phyloP scores from a whole-genome alignment of 2,888 invertebrate genomes.

The Ormyrus pomaceus region DNA sequence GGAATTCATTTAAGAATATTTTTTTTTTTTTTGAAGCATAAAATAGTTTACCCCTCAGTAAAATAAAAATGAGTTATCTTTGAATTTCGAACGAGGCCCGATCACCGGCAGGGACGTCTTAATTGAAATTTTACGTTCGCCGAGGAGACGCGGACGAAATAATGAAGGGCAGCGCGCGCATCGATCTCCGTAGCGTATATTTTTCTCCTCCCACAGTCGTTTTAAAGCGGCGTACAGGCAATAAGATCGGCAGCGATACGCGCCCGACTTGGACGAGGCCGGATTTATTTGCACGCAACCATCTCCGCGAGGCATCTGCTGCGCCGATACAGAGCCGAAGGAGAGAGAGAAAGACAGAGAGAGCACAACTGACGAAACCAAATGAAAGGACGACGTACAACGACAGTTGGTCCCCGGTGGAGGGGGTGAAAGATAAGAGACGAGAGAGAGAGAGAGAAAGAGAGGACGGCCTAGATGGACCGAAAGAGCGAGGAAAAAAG shows the following conservation, averaged over 20 bases:
- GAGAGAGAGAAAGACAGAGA: neutral
- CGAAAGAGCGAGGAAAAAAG: neutral
- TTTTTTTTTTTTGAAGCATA: too few relatives aligned
- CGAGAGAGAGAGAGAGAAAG: slow-evolving; percentile 37
- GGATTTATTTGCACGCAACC: slow-evolving; percentile 2
- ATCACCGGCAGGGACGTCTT: neutral
- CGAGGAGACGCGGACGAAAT: neutral
- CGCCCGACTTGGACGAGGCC: neutral
- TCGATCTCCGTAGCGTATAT: neutral
- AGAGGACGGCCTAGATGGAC: slow-evolving; percentile 25
- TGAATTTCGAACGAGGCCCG: too few relatives aligned
- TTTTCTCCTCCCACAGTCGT: neutral
- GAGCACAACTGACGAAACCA: slow-evolving; percentile 9
- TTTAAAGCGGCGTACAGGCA: neutral
- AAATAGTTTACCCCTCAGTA: too few relatives aligned
- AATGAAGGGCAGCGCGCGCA: neutral
- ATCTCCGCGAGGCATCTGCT: slow-evolving; percentile 16
- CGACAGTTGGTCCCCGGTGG: slow-evolving; percentile 20
- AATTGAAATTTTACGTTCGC: slow-evolving; percentile 1
- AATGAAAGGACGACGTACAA: neutral
- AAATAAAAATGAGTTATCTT: too few relatives aligned
- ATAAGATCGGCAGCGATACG: neutral
- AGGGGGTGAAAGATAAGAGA: slow-evolving; percentile 18
- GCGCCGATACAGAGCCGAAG: too few relatives aligned
- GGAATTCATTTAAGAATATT: too few relatives aligned